phyloP scores from a whole-genome alignment of 2,888 invertebrate genomes.

The Steromphala cineraria region DNA sequence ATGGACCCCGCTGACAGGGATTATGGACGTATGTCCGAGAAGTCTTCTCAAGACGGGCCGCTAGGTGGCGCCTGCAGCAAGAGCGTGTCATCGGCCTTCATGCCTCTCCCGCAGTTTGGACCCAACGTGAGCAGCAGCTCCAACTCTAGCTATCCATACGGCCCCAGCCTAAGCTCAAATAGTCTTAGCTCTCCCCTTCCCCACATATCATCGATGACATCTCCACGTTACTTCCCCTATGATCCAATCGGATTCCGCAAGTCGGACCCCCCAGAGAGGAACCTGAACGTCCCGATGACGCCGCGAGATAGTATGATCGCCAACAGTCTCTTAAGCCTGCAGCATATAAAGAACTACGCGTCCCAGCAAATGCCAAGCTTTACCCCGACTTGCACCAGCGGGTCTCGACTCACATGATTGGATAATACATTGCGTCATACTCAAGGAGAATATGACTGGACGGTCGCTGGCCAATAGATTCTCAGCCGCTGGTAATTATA shows the following conservation, averaged over 20 bases:
- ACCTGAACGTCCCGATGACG: conserved; percentile 64
- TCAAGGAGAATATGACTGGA: neutral
- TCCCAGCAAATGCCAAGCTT: conserved; percentile 70
- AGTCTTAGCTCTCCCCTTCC: conserved; percentile 69
- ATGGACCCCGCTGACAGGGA: conserved; percentile 49
- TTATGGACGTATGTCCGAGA: conserved; percentile 32
- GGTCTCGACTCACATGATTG: conserved; percentile 62
- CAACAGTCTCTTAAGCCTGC: conserved; percentile 80
- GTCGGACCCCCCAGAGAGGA: conserved; percentile 72
- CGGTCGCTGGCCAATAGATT: neutral
- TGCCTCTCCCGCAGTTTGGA: conserved; percentile 84
- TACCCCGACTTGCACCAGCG: conserved; percentile 61
- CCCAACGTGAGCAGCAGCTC: conserved; percentile 35
- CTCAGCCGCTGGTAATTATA: conserved; percentile 8
- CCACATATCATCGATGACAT: conserved; percentile 72
- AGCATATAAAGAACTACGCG: conserved; percentile 92
- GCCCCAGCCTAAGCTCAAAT: conserved; percentile 53
- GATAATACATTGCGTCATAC: conserved; percentile 26
- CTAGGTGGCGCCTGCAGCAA: conserved; percentile 42
- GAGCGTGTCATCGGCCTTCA: conserved; percentile 83
- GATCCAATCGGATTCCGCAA: conserved; percentile 93
- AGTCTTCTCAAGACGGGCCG: conserved; percentile 29
- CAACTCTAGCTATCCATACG: conserved; percentile 41
- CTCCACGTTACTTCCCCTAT: conserved; percentile 82
- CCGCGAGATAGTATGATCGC: conserved; percentile 62